These are phyloP conservation scores for Temnothorax unifasciatus DNA, from an alignment of 2,888 invertebrate species.

Conservation along the genomic window DNA sequence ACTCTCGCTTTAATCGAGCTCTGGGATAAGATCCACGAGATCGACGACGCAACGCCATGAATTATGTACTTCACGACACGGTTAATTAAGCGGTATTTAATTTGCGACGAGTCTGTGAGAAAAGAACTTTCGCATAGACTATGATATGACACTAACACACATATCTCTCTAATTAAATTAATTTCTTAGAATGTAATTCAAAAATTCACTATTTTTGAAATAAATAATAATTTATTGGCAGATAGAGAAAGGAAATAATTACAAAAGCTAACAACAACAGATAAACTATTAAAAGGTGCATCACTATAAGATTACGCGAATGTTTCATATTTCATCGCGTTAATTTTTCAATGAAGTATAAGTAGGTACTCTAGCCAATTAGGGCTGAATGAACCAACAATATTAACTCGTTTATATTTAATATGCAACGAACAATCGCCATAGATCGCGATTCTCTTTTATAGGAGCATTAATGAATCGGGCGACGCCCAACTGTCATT, in stretches of 20 bases:
- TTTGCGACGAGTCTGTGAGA: not conserved
- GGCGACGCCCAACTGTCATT: slow-evolving; percentile 49
- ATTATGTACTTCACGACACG: slow-evolving; percentile 20
- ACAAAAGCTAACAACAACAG: not conserved
- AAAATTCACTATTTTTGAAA: not conserved
- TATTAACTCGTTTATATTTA: slow-evolving; percentile 24
- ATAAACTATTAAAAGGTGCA: not conserved
- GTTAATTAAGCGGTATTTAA: slow-evolving; percentile 39
- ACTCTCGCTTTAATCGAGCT: slow-evolving; percentile 24
- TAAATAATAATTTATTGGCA: slow-evolving; percentile 12
- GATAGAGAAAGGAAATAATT: not conserved
- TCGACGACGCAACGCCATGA: slow-evolving; percentile 36
- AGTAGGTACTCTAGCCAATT: slow-evolving; percentile 7
- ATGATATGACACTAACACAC: not conserved
- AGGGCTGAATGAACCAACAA: not conserved
- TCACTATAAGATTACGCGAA: not conserved
- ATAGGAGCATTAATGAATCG: slow-evolving; percentile 55
- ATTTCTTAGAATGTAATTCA: not conserved
- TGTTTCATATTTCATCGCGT: not conserved
- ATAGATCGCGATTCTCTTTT: slow-evolving; percentile 30
- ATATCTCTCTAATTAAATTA: not conserved
- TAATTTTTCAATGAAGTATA: slow-evolving; percentile 7
- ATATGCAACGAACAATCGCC: slow-evolving; percentile 44
- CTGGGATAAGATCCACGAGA: slow-evolving; percentile 8
- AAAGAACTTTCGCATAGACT: not conserved